Evolutionary conservation across 2,888 invertebrate genomes (phyloP).

Genomic region (Melieria crassipennis): DNA sequence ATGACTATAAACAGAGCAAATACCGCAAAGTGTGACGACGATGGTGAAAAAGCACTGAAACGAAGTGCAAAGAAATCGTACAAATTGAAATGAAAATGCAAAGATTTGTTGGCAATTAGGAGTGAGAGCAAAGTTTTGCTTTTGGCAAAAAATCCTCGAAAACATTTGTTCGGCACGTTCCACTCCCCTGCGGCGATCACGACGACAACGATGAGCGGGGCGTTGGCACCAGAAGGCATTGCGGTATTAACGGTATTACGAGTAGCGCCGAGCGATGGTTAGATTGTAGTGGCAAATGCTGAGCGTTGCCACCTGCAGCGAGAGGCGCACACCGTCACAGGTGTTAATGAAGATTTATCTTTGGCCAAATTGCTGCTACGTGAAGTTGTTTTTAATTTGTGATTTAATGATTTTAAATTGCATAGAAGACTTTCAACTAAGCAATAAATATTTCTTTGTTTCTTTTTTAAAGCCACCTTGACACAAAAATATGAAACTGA

Average conservation of each 20-base stretch:
- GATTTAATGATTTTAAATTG: too few relatives aligned
- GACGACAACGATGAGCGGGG: too few relatives aligned
- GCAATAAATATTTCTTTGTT: too few relatives aligned
- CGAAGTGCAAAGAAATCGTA: conserved; percentile 8
- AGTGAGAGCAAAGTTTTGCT: not conserved
- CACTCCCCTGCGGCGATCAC: not conserved
- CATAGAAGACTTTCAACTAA: not conserved
- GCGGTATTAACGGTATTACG: conserved; percentile 33
- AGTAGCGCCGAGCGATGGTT: not conserved
- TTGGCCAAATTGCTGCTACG: conserved; percentile 57
- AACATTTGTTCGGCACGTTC: conserved; percentile 39
- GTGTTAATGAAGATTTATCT: conserved; percentile 61
- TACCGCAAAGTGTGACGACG: conserved; percentile 20
- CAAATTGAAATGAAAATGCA: conserved; percentile 38
- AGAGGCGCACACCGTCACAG: conserved; percentile 41
- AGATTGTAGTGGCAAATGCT: not conserved
- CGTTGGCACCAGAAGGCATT: not conserved
- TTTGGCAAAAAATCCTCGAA: conserved; percentile 36
- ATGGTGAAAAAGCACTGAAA: conserved; percentile 11
- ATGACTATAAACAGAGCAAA: conserved; percentile 31
- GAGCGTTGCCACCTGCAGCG: conserved; percentile 37
- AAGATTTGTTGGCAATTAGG: not conserved
- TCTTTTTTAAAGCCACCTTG: too few relatives aligned
- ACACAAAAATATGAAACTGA: too few relatives aligned
- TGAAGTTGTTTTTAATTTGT: conserved; percentile 53